Evolutionary conservation across 2,113 vertebrate species (phyloP).

Genomic region (Chitala chitala): DNA sequence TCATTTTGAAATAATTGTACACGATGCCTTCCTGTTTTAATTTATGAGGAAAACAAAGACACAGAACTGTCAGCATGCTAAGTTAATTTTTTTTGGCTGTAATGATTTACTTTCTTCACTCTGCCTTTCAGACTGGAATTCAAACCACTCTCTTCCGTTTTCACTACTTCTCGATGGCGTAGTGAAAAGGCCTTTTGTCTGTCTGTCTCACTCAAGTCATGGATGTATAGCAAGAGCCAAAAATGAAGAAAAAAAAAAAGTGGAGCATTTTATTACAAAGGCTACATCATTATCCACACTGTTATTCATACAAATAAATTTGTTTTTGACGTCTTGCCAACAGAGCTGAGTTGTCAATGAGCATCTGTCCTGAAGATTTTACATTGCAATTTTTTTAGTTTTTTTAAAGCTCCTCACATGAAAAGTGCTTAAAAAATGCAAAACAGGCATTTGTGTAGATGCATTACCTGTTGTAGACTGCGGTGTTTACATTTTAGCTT

Average conservation of each 20-base stretch:
- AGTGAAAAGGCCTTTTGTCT: constrained; percentile 16
- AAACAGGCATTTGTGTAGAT: not conserved
- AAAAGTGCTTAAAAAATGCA: constrained; percentile 2
- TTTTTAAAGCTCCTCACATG: not conserved
- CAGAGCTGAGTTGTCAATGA: not conserved
- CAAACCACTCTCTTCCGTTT: not conserved
- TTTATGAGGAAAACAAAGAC: not conserved
- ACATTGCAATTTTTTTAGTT: not conserved
- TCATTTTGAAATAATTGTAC: not conserved
- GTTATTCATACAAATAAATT: constrained; percentile 2
- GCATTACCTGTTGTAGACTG: not conserved
- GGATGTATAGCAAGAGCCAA: constrained; percentile 10
- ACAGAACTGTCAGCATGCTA: not conserved
- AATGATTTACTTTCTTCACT: not conserved
- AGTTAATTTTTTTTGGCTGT: not conserved
- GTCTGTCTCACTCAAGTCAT: not conserved
- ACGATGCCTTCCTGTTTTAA: not conserved
- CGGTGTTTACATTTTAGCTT: not conserved
- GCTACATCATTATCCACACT: constrained; percentile 3
- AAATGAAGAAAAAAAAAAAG: not conserved
- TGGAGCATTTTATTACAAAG: constrained; percentile 3
- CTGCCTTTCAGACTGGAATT: constrained; percentile 11
- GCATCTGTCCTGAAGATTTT: not conserved
- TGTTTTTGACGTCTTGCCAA: not conserved
- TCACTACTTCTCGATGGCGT: not conserved